phyloP scores from a whole-genome alignment of 2,113 vertebrate genomes.

The Hyla sarda region DNA sequence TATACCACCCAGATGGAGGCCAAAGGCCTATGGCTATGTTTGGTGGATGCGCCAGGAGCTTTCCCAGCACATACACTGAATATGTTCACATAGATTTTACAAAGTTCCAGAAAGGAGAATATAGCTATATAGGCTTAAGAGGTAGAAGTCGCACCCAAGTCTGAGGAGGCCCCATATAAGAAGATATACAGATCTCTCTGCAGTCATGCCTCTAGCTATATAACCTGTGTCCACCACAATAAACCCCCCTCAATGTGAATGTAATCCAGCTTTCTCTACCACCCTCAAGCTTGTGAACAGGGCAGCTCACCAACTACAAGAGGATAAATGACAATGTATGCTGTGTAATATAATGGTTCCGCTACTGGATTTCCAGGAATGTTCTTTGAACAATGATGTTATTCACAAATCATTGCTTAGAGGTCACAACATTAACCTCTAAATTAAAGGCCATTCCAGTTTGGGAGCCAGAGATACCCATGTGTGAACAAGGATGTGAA shows the following conservation, averaged over 20 bases:
- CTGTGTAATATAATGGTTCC: not conserved
- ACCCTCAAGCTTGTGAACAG: not conserved
- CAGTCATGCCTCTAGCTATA: too few relatives aligned
- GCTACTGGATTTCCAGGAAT: constrained; percentile 31
- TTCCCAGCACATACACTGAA: too few relatives aligned
- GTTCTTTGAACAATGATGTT: not conserved
- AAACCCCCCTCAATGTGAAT: not conserved
- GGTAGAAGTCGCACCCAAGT: too few relatives aligned
- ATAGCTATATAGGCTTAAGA: too few relatives aligned
- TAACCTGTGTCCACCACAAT: not conserved
- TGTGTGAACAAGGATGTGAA: not conserved
- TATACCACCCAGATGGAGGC: too few relatives aligned
- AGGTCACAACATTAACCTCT: constrained; percentile 1
- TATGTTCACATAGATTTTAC: too few relatives aligned
- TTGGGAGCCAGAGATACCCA: not conserved
- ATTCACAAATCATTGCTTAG: not conserved
- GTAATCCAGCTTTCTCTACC: not conserved
- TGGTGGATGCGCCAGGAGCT: too few relatives aligned
- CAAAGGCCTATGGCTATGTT: too few relatives aligned
- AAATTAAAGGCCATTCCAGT: not conserved
- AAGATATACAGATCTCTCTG: too few relatives aligned
- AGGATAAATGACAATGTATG: not conserved
- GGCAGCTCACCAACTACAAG: not conserved
- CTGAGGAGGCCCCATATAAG: too few relatives aligned
- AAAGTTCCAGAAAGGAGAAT: too few relatives aligned